A percentile compares a stretch with the other conserved stretches of the same genome.
These are phyloP conservation scores for Rhadina sibilatrix DNA, from an alignment of 2,113 vertebrate genomes.

Conservation along the genomic window DNA sequence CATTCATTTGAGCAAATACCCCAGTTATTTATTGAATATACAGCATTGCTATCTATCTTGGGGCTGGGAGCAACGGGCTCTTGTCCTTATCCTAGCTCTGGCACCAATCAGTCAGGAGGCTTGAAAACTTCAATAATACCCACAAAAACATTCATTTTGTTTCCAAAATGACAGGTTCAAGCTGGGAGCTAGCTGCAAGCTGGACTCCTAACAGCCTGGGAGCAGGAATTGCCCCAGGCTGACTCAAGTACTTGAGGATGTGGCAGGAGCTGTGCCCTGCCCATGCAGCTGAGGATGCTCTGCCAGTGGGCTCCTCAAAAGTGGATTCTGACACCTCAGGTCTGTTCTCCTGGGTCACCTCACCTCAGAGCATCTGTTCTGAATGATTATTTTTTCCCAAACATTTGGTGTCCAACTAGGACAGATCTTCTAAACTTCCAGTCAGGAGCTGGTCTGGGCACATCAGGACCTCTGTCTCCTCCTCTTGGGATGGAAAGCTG, in stretches of 20 bases:
- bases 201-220: neutral
- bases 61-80: neutral
- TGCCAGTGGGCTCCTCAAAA: neutral
- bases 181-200: neutral
- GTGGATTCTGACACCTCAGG: neutral
- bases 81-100: neutral
- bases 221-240: neutral
- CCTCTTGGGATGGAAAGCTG: neutral
- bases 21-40: constrained; percentile 41
- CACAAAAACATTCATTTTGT: neutral
- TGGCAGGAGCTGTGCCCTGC: accelerated
- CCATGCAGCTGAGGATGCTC: neutral
- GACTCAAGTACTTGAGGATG: accelerated
- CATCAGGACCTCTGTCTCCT: neutral
- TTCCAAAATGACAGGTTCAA: neutral
- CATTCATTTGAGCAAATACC: constrained; percentile 52
- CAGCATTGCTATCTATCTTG: neutral
- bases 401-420: neutral
- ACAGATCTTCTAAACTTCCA: neutral
- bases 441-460: neutral
- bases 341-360: neutral
- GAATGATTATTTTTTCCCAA: neutral
- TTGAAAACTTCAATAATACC: neutral
- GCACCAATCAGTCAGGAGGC: neutral
- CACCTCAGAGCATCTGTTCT: neutral